Percentiles rank a stretch among this genome's conserved stretches.
These are phyloP conservation scores for Brevipalpus yothersi DNA, from an alignment of 1,140 invertebrate genomes.

Conservation along the genomic window DNA sequence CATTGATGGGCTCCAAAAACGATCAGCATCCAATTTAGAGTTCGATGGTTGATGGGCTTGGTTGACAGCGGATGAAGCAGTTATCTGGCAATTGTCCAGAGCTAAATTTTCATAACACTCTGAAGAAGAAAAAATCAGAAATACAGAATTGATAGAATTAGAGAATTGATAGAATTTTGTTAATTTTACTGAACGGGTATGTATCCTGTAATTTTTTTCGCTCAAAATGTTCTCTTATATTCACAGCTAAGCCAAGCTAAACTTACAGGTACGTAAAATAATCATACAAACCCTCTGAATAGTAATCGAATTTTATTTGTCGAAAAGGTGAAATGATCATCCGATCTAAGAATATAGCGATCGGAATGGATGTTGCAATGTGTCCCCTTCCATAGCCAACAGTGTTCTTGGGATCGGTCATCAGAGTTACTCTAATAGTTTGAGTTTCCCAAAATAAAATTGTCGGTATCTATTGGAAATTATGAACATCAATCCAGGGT, in stretches of 20 bases:
- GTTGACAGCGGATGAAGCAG: not conserved
- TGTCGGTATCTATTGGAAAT: not conserved
- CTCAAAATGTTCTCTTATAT: too few species aligned
- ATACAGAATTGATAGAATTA: too few species aligned
- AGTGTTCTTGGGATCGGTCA: not conserved
- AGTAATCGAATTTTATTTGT: not conserved
- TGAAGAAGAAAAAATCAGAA: not conserved
- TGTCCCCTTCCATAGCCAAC: not conserved
- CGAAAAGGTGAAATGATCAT: not conserved
- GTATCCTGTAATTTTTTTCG: too few species aligned
- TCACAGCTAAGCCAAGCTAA: too few species aligned
- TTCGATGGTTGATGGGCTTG: not conserved
- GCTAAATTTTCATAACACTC: not conserved
- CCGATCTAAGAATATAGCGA: not conserved
- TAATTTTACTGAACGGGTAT: too few species aligned
- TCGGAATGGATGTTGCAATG: not conserved
- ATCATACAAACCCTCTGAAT: not conserved
- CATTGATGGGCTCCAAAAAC: not conserved
- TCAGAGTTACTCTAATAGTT: not conserved
- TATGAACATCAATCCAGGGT: too few species aligned
- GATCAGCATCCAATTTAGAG: not conserved
- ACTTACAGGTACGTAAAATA: too few species aligned
- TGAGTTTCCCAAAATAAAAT: not conserved
- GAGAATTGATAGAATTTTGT: too few species aligned
- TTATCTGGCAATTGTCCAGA: not conserved